Conservation (phyloP, 2,113 vertebrate species). For the Pteruthius melanotis region DNA sequence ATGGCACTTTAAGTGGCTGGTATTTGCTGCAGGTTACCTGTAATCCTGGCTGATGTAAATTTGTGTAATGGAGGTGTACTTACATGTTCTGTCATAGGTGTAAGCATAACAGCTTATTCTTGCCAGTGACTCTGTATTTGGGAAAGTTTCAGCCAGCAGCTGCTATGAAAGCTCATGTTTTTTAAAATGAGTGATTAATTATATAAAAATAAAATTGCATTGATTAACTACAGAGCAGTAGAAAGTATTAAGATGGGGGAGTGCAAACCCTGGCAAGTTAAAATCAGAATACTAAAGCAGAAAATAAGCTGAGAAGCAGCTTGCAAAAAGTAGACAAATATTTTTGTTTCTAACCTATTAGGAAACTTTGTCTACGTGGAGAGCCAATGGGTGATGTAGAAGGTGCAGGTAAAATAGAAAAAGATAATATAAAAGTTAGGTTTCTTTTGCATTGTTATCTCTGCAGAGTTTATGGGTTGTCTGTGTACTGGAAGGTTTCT, state of each 20-base stretch:
- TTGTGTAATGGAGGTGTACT: background rate
- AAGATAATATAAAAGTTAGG: background rate
- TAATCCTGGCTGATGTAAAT: background rate
- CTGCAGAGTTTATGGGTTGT: background rate
- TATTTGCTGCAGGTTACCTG: background rate
- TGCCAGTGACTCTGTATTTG: background rate
- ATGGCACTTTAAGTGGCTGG: background rate
- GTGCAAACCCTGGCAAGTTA: background rate
- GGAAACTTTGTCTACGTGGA: background rate
- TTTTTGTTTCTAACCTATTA: background rate
- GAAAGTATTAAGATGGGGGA: background rate
- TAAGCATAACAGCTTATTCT: background rate
- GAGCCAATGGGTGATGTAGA: background rate
- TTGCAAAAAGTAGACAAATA: background rate
- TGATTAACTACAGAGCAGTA: background rate
- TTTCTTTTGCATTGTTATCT: background rate
- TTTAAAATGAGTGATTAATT: background rate
- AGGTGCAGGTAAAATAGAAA: background rate
- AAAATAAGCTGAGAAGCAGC: background rate
- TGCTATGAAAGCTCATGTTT: background rate
- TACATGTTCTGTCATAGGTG: background rate
- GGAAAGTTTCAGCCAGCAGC: background rate
- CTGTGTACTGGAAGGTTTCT: background rate
- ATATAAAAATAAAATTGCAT: background rate
- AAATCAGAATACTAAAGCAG: background rate